Conservation (phyloP, 2,888 invertebrate genomes). For the Euproctis similis region DNA sequence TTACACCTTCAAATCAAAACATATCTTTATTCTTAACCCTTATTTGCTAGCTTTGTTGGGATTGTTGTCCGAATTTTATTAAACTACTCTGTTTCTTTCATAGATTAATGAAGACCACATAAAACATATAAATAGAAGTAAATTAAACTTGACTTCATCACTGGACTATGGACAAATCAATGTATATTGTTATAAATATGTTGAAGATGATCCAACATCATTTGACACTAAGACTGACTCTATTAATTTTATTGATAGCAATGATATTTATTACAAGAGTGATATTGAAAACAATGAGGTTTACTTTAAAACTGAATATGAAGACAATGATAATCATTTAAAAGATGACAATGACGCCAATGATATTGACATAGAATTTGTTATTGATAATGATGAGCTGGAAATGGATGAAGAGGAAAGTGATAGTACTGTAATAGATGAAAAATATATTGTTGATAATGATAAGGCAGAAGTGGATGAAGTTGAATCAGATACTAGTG, state of each 20-base stretch:
- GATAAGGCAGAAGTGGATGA: not conserved
- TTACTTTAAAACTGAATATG: no score
- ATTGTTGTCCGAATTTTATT: no score
- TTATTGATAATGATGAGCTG: not conserved
- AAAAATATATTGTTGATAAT: not conserved
- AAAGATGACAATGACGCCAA: not conserved
- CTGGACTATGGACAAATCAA: slow-evolving; percentile 8
- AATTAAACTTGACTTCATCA: slow-evolving; percentile 19
- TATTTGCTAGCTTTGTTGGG: no score
- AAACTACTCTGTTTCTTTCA: no score
- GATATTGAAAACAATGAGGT: no score
- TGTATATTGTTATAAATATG: slow-evolving; percentile 10
- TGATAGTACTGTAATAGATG: not conserved
- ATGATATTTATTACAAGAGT: slow-evolving; percentile 5
- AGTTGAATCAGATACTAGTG: not conserved
- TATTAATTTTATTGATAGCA: not conserved
- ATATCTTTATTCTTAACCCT: no score
- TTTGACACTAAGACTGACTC: not conserved
- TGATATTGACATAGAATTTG: not conserved
- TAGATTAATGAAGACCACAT: slow-evolving; percentile 27
- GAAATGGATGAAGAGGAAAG: slow-evolving; percentile 1
- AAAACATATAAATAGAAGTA: slow-evolving; percentile 14
- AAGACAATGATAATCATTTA: no score
- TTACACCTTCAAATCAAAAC: no score
- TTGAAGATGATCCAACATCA: slow-evolving; percentile 4